Conservation (phyloP, 2,888 invertebrate species). For the Ypsolopha sequella region DNA sequence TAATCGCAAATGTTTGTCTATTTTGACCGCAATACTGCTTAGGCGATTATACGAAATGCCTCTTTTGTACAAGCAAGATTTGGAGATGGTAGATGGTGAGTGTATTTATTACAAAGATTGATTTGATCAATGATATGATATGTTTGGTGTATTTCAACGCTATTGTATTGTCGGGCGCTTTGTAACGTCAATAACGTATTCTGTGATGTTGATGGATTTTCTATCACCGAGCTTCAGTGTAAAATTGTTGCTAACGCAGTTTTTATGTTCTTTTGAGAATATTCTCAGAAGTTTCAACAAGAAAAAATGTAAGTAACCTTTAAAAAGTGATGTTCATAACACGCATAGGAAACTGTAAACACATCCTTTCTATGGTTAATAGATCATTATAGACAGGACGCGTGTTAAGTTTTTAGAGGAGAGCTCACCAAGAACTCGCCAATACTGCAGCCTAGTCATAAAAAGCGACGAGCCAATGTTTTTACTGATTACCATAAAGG, state of each 20-base stretch:
- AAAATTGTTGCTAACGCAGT: slow-evolving; percentile 20
- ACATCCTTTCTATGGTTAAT: no score
- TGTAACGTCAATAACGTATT: not conserved
- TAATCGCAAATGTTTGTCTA: slow-evolving; percentile 31
- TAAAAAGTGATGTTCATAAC: no score
- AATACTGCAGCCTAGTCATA: no score
- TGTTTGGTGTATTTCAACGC: slow-evolving; percentile 41
- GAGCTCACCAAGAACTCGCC: no score
- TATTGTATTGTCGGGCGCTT: slow-evolving; percentile 22
- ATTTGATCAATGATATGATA: slow-evolving; percentile 27
- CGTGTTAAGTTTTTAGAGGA: no score
- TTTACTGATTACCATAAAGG: slow-evolving; percentile 10
- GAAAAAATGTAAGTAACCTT: no score
- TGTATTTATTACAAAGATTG: slow-evolving; percentile 21
- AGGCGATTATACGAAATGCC: slow-evolving; percentile 30
- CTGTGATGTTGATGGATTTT: slow-evolving; percentile 17
- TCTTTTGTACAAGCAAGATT: slow-evolving; percentile 13
- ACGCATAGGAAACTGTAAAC: no score
- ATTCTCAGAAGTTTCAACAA: no score
- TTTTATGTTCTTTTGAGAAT: no score
- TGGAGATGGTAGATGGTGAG: slow-evolving; percentile 25
- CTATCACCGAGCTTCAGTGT: slow-evolving; percentile 16
- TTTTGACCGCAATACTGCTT: slow-evolving; percentile 35
- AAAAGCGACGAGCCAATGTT: no score
- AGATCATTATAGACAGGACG: no score